Evolutionary conservation across 2,797 vertebrate species (phyloP).

Genomic region (Botia almorhae): DNA sequence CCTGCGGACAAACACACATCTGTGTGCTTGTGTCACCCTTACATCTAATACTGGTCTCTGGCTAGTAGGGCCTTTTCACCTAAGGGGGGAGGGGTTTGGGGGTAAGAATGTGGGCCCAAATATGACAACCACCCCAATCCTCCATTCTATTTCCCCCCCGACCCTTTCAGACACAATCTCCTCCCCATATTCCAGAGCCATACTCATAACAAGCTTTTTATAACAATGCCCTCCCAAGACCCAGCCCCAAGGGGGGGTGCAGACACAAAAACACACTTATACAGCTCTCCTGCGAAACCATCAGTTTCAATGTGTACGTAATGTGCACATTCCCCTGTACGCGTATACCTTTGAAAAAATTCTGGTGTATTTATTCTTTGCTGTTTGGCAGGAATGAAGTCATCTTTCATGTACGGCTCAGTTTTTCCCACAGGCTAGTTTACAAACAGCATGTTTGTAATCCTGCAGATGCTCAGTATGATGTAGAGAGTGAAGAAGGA

Average conservation of each 20-base stretch:
- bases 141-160: constrained; percentile 30
- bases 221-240: constrained; percentile 31
- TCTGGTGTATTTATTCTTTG: background rate
- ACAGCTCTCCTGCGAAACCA: background rate
- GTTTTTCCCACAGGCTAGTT: constrained; percentile 2
- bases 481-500: background rate
- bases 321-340: background rate
- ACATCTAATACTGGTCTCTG: constrained; percentile 21
- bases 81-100: constrained; percentile 15
- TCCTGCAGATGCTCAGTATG: background rate
- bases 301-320: background rate
- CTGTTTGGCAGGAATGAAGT: background rate
- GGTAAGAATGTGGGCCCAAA: constrained; percentile 31
- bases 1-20: constrained; percentile 60
- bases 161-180: constrained; percentile 41
- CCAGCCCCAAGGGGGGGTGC: background rate
- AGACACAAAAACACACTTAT: constrained; percentile 21
- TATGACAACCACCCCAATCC: constrained; percentile 35
- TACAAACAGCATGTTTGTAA: background rate
- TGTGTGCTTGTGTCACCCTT: constrained; percentile 49
- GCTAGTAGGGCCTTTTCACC: constrained; percentile 21
- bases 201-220: constrained; percentile 39
- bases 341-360: background rate
- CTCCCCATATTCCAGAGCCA: constrained; percentile 33
- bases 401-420: background rate